phyloP scores from a whole-genome alignment of 2,797 vertebrate species.

The Melanotaenia parkinsoni region DNA sequence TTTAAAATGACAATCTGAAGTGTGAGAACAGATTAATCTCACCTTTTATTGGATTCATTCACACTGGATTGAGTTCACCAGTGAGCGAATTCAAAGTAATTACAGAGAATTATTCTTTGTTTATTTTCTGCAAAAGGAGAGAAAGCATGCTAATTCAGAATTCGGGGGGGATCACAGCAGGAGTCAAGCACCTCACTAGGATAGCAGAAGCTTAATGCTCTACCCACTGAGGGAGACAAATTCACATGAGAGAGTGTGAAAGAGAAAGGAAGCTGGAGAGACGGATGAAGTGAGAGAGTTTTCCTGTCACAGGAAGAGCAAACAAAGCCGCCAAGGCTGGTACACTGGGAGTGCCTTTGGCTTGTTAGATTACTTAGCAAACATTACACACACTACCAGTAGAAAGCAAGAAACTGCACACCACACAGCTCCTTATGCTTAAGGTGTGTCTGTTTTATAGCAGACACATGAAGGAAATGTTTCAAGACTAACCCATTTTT shows the following conservation, averaged over 20 bases:
- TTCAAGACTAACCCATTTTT: background rate
- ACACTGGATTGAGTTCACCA: background rate
- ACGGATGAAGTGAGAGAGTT: constrained; percentile 23
- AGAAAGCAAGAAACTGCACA: constrained; percentile 21
- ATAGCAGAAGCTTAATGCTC: constrained; percentile 25
- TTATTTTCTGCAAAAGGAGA: constrained; percentile 13
- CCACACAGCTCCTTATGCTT: constrained; percentile 4
- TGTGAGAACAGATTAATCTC: constrained; percentile 33
- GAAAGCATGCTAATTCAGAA: background rate
- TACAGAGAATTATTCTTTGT: constrained; percentile 16
- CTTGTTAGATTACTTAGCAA: constrained; percentile 58
- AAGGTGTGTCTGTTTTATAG: background rate
- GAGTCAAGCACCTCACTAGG: constrained; percentile 19
- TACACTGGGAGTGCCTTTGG: constrained; percentile 58
- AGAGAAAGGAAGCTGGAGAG: constrained; percentile 17
- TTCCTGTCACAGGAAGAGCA: constrained; percentile 66
- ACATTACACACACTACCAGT: constrained; percentile 55
- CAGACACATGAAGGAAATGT: background rate
- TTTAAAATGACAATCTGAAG: constrained; percentile 47
- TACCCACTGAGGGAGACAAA: constrained; percentile 21
- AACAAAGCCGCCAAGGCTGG: constrained; percentile 56
- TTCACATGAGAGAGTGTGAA: constrained; percentile 6
- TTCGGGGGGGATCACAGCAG: constrained; percentile 1
- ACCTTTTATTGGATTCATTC: constrained; percentile 33
- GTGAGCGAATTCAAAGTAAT: constrained; percentile 5